phyloP scores from a whole-genome alignment of 2,888 invertebrate genomes.

The Flexamia atlantica region DNA sequence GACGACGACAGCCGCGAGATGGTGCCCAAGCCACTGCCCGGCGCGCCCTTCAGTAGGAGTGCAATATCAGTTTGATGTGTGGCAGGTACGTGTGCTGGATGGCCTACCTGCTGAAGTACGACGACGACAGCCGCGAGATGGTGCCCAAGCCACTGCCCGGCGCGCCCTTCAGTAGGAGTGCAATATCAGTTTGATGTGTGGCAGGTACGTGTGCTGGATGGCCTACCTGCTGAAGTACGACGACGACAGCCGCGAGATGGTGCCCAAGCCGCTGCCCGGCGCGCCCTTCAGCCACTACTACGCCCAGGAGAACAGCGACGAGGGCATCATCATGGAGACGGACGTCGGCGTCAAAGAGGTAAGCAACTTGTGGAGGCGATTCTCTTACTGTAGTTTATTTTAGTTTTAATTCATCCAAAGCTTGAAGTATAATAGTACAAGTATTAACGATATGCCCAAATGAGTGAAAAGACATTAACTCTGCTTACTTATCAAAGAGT shows the following conservation, averaged over 20 bases:
- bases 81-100: constrained; percentile 84
- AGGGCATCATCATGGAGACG: constrained; percentile 90
- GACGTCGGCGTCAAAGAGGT: constrained; percentile 86
- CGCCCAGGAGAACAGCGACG: constrained; percentile 87
- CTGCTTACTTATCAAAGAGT: no score
- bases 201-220: constrained; percentile 83
- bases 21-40: no score
- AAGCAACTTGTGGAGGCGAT: no score
- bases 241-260: constrained; percentile 79
- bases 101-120: constrained; percentile 80
- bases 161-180: constrained; percentile 86
- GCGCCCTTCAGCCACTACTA: constrained; percentile 89
- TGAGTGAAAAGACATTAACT: no score
- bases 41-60: no score
- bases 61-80: no score
- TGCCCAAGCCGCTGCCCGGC: constrained; percentile 83
- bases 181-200: no score
- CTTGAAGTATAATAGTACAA: no score
- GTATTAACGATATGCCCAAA: no score
- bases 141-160: constrained; percentile 84
- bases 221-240: constrained; percentile 81
- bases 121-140: constrained; percentile 78
- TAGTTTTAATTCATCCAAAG: no score
- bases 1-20: constrained; percentile 78
- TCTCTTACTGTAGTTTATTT: no score